Conservation (phyloP, 2,113 vertebrate genomes). For the Conger conger region DNA sequence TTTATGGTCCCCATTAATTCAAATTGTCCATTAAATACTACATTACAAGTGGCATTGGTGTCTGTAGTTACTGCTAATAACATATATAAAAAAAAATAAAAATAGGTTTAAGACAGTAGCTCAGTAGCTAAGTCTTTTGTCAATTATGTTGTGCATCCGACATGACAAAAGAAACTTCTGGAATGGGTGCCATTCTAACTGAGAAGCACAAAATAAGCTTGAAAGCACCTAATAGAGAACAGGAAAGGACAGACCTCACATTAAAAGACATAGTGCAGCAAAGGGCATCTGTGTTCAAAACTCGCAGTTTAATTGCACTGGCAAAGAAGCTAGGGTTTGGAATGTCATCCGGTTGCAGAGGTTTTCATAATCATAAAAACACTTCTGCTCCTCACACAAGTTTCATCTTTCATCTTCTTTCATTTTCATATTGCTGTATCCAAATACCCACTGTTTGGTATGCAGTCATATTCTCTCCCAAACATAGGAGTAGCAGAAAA, state of each 20-base stretch:
- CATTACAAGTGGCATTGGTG: neutral
- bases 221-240: neutral
- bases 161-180: neutral
- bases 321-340: slow-evolving; percentile 41
- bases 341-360: slow-evolving; percentile 48
- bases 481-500: neutral
- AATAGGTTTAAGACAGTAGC: neutral
- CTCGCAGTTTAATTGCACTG: slow-evolving; percentile 38
- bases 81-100: neutral
- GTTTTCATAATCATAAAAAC: slow-evolving; percentile 23
- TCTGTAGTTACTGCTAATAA: neutral
- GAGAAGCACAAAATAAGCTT: neutral
- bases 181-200: neutral
- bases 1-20: neutral
- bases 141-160: neutral
- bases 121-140: neutral
- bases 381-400: neutral
- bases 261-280: slow-evolving; percentile 43
- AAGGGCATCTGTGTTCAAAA: slow-evolving; percentile 52
- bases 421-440: slow-evolving; percentile 5
- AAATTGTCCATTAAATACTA: neutral
- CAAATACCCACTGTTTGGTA: neutral
- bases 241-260: slow-evolving; percentile 12
- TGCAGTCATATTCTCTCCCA: neutral
- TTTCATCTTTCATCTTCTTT: slow-evolving; percentile 5